Evolutionary conservation across 2,113 vertebrate species (phyloP).

Genomic region (Nettapus auritus): DNA sequence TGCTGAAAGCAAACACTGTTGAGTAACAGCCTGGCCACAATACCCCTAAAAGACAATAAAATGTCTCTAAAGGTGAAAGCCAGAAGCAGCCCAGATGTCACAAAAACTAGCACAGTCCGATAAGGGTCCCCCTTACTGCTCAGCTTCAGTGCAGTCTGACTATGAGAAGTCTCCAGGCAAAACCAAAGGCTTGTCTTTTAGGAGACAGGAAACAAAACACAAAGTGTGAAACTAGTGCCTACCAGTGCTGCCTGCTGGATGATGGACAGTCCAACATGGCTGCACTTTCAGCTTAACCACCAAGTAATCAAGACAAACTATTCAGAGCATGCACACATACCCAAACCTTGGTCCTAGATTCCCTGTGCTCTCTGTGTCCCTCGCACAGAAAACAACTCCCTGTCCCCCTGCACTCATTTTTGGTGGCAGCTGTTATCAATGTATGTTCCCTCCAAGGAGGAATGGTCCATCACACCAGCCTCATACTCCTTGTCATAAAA

Average conservation of each 20-base stretch:
- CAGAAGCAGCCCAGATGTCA: not conserved
- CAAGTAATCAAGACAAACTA: not conserved
- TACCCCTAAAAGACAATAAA: not conserved
- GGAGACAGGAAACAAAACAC: not conserved
- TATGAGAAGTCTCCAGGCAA: not conserved
- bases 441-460: not conserved
- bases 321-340: not conserved
- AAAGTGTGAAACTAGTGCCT: not conserved
- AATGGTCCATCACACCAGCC: not conserved
- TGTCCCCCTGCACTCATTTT: not conserved
- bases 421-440: not conserved
- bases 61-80: not conserved
- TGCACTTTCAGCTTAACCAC: not conserved
- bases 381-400: not conserved
- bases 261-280: too few species aligned
- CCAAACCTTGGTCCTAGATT: not conserved
- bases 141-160: not conserved
- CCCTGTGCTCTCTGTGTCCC: not conserved
- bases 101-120: not conserved
- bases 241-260: not conserved
- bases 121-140: not conserved
- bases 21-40: not conserved
- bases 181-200: not conserved
- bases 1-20: not conserved
- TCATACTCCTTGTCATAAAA: not conserved